Conservation (phyloP, 2,888 invertebrate genomes). For the Dynastes hyllus region DNA sequence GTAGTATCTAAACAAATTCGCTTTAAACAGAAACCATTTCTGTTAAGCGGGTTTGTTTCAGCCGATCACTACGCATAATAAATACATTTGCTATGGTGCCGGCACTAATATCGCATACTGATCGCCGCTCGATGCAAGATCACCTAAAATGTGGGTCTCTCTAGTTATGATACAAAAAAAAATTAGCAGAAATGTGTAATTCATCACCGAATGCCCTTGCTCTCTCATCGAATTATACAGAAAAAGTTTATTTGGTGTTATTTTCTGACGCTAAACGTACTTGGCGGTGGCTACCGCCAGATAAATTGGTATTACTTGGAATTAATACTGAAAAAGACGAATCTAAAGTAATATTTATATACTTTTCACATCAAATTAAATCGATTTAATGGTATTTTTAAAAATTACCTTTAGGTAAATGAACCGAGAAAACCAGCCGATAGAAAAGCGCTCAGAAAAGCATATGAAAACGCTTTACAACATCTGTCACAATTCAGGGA, state of each 20-base stretch:
- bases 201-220: constrained; percentile 94
- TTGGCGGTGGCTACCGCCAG: constrained; percentile 97
- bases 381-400: background rate
- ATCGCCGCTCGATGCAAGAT: no score
- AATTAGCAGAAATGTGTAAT: no score
- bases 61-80: no score
- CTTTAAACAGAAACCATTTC: no score
- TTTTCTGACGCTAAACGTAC: constrained; percentile 98
- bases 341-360: constrained; percentile 72
- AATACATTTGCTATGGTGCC: no score
- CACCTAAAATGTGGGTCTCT: no score
- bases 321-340: constrained; percentile 80
- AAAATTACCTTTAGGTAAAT: constrained; percentile 68
- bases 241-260: constrained; percentile 90
- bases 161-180: no score
- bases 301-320: constrained; percentile 91
- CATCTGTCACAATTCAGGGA: constrained; percentile 81
- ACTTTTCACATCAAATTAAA: no score
- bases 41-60: no score
- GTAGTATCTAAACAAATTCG: no score
- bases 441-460: constrained; percentile 93
- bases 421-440: constrained; percentile 95
- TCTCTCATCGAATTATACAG: constrained; percentile 86
- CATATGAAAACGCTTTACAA: constrained; percentile 93
- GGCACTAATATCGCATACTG: no score